phyloP scores from a whole-genome alignment of 2,888 invertebrate genomes.

The Sialis lutaria region DNA sequence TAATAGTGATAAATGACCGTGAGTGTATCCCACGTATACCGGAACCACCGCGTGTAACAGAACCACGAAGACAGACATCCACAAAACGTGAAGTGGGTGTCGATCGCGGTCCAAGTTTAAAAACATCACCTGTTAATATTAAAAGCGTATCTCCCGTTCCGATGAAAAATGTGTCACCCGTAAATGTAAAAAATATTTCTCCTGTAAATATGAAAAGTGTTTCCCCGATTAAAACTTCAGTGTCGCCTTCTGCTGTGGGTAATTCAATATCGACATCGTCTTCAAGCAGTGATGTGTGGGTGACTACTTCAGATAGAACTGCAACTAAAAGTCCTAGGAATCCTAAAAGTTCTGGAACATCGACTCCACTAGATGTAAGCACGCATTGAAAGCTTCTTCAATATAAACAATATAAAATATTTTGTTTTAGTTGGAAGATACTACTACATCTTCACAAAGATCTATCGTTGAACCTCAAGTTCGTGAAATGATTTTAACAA shows the following conservation, averaged over 20 bases:
- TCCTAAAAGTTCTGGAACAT: constrained; percentile 29
- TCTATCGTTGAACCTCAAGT: constrained; percentile 13
- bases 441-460: too few relatives aligned
- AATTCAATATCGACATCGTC: constrained; percentile 26
- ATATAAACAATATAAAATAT: background rate
- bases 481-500: constrained; percentile 25
- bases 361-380: constrained; percentile 30
- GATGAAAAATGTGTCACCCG: too few relatives aligned
- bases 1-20: background rate
- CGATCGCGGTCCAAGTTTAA: background rate
- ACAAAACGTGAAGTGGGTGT: background rate
- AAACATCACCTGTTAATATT: too few relatives aligned
- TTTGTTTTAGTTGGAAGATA: too few relatives aligned
- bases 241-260: constrained; percentile 19
- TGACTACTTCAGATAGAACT: constrained; percentile 32
- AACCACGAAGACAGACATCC: background rate
- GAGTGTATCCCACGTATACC: constrained; percentile 1
- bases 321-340: constrained; percentile 28
- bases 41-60: background rate
- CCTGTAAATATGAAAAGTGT: constrained; percentile 15
- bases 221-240: constrained; percentile 10
- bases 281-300: constrained; percentile 34
- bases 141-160: too few relatives aligned
- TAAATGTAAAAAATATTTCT: too few relatives aligned
- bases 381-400: too few relatives aligned